Percentiles rank a stretch among this genome's conserved stretches.
Conservation (phyloP, 1,140 invertebrate genomes). For the Acyrthosiphon pisum region DNA sequence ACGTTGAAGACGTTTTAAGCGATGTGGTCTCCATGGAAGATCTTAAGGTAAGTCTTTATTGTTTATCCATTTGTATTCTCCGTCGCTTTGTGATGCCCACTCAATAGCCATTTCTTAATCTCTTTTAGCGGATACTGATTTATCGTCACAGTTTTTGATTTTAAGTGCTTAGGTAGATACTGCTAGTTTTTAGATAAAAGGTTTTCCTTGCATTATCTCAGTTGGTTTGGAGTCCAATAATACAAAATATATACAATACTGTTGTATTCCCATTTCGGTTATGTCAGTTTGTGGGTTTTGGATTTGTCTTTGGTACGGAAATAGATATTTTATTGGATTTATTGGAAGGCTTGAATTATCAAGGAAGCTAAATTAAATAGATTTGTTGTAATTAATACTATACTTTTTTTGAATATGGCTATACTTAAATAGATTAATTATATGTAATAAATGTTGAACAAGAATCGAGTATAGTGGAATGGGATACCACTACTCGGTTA, state of each 20-base stretch:
- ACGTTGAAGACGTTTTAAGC: constrained; percentile 58
- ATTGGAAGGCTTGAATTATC: neutral
- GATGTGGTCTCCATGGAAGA: constrained; percentile 58
- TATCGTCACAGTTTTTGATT: neutral
- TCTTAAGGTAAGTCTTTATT: constrained; percentile 55
- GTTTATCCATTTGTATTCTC: neutral
- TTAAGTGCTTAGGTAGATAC: neutral
- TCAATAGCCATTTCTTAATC: neutral
- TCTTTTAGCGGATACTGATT: neutral
- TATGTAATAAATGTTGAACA: neutral
- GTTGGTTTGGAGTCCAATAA: neutral
- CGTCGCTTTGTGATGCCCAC: too few relatives aligned
- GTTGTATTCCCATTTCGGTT: neutral
- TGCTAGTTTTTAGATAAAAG: too few relatives aligned
- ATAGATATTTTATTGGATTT: neutral
- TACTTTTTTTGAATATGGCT: neutral
- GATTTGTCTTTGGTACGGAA: neutral
- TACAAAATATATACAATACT: neutral
- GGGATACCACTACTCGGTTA: neutral
- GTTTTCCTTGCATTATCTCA: neutral
- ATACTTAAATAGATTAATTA: too few relatives aligned
- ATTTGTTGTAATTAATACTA: neutral
- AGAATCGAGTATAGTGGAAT: neutral
- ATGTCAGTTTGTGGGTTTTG: neutral
- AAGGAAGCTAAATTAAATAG: neutral